A percentile compares a stretch with the other conserved stretches of the same genome.
These are phyloP conservation scores for Caenorhabditis sp. DNA, from an alignment of 2,888 invertebrate species.

Conservation along the genomic window DNA sequence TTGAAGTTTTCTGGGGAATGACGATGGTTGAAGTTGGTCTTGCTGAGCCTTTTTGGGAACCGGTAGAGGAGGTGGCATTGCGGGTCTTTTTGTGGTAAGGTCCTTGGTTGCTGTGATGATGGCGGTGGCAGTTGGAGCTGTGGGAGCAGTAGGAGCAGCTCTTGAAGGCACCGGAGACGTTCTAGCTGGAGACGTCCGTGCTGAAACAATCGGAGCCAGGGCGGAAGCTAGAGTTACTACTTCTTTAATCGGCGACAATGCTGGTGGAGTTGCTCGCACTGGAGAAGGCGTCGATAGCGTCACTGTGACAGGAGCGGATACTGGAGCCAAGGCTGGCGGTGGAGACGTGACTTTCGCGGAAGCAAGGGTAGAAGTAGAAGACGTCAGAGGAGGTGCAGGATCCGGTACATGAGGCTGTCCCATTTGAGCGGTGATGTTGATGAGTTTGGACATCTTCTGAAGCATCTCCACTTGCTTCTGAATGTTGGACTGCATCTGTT, in stretches of 20 bases:
- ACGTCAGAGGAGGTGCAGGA: background rate
- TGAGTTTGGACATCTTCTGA: slow-evolving; percentile 32
- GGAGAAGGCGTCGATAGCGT: background rate
- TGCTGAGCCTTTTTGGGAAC: too few species aligned
- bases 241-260: background rate
- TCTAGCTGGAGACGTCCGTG: background rate
- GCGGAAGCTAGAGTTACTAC: too few species aligned
- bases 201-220: background rate
- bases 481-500: slow-evolving; percentile 22
- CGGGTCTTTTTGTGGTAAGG: too few species aligned
- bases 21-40: background rate
- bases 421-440: slow-evolving; percentile 1
- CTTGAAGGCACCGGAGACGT: too few species aligned
- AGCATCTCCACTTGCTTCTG: slow-evolving; percentile 38
- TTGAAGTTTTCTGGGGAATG: background rate
- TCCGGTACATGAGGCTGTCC: background rate
- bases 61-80: too few species aligned
- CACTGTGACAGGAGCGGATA: background rate
- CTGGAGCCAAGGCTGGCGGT: background rate
- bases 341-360: background rate
- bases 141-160: background rate
- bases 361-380: background rate
- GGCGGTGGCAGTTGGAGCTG: background rate
- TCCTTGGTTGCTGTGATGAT: background rate
- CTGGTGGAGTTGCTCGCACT: too few species aligned